Conservation (phyloP, 2,113 vertebrate species). For the Aplodontia rufa region DNA sequence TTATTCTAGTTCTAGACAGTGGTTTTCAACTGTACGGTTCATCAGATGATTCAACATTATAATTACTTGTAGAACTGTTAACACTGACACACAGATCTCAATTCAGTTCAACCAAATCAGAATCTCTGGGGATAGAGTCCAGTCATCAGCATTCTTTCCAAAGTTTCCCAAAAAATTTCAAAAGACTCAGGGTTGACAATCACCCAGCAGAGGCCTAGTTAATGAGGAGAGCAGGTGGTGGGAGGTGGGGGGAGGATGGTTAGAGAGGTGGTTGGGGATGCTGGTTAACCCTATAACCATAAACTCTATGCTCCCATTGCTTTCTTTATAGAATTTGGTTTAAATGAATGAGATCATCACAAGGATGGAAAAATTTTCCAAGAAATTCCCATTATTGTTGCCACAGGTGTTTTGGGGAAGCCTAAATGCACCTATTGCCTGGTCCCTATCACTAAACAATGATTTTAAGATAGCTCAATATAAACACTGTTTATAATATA, state of each 20-base stretch:
- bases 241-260: no score
- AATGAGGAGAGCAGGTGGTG: not conserved
- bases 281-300: not conserved
- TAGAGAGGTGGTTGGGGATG: not conserved
- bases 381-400: not conserved
- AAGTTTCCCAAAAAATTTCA: not conserved
- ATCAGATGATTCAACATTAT: slow-evolving; percentile 12
- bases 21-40: not conserved
- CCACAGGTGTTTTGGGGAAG: not conserved
- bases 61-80: not conserved
- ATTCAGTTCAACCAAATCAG: not conserved
- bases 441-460: slow-evolving; percentile 1
- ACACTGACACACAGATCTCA: not conserved
- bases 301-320: not conserved
- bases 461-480: slow-evolving; percentile 27
- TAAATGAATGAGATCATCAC: not conserved
- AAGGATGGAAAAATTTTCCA: slow-evolving; percentile 14
- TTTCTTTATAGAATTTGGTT: not conserved
- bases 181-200: not conserved
- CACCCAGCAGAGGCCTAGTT: not conserved
- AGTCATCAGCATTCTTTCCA: slow-evolving; percentile 15
- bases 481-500: slow-evolving; percentile 23
- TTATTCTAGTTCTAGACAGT: slow-evolving; percentile 44
- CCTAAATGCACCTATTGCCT: not conserved
- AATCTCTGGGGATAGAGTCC: not conserved